Base-by-base conservation (phyloP, 2,888 invertebrate species). In the Bedellia somnulentella region DNA sequence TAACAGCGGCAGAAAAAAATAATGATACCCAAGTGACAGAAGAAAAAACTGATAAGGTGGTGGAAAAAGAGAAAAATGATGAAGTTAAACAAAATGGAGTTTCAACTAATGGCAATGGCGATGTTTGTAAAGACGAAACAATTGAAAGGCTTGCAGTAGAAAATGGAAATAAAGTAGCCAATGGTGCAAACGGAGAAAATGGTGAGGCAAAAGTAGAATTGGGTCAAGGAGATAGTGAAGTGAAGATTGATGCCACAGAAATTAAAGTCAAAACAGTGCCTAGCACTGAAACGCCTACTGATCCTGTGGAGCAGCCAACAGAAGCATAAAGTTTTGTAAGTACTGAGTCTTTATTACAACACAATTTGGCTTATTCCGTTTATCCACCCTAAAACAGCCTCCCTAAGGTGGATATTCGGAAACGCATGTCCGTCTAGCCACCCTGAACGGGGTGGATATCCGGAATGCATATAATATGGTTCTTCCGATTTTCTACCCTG, bases 231-330 rank as follows among this genome's bases (percentile, higher is more conserved):
- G 27, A 29, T n/a, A 23, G 26, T 12, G 27, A 24, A 11, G 27
- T 22, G 24, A 24, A 21, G n/a, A 24, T 24, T 10, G 26, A 27
- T 13, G 33, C 29, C 17, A 47, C 43, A 39, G 47, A 80, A 37
- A 78, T 80, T 42, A 80, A 80, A 62, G 73, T 77, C 14, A 81
- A 81, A 60, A 67, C 78, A 37, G 63, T 80, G 23, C 62, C 78
- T 30, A 61, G 70, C n/a, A 75, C 67, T 32, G 71, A 71, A 39
- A 54, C 66, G 10, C 57, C 52, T 38, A 55, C 55, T 27, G 70
- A 67, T 41, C 60, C 60, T 41, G 59, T 63, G 52, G 76, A 78
- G 44, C 76, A 78, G 40, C 68, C 75, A 42, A 68, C 67, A 47
- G 75, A 78, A 61, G 68, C 73, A 57, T 77, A 77, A 76, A 52